Evolutionary conservation across 2,888 invertebrate genomes (phyloP).

Genomic region (Noctua janthina): DNA sequence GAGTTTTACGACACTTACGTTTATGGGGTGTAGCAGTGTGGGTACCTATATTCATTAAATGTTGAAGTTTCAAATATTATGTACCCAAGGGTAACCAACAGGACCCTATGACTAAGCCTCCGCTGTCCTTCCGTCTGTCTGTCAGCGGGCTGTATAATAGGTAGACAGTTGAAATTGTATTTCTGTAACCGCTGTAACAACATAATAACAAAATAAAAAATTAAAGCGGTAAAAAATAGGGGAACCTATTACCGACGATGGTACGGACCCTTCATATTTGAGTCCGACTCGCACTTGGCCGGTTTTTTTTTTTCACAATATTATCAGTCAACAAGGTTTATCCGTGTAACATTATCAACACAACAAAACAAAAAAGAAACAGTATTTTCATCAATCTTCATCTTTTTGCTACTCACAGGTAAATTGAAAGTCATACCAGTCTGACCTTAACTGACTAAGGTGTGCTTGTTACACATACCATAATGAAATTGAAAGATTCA

Average conservation of each 20-base stretch:
- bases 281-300: too few species aligned
- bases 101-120: too few species aligned
- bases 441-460: background rate
- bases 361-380: background rate
- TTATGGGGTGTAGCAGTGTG: background rate
- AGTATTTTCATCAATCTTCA: background rate
- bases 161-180: too few species aligned
- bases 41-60: background rate
- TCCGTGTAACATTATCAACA: background rate
- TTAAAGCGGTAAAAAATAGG: too few species aligned
- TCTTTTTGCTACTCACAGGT: background rate
- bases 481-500: slow-evolving; percentile 4
- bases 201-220: too few species aligned
- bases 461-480: background rate
- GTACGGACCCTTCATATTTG: too few species aligned
- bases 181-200: too few species aligned
- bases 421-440: background rate
- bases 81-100: too few species aligned
- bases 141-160: too few species aligned
- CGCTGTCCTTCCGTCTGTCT: too few species aligned
- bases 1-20: slow-evolving; percentile 12
- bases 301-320: background rate
- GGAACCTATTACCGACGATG: too few species aligned
- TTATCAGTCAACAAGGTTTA: background rate
- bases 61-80: background rate